phyloP scores from a whole-genome alignment of 2,888 invertebrate species.

The Pammene fasciana region DNA sequence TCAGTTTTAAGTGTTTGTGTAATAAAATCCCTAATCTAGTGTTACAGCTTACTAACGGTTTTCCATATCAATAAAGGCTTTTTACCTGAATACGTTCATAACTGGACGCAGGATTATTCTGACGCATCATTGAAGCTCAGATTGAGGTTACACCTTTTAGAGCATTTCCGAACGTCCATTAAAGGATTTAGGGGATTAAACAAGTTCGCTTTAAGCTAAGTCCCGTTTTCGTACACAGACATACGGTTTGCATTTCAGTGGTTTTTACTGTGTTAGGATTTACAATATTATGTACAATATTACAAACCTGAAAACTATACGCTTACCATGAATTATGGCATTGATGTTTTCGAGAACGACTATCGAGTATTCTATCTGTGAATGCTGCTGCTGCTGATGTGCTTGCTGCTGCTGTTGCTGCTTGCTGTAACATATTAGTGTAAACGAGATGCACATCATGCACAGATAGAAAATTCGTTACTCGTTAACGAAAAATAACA shows the following conservation, averaged over 20 bases:
- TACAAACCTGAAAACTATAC: too few relatives aligned
- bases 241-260: slow-evolving; percentile 3
- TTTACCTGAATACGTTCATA: slow-evolving; percentile 21
- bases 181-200: slow-evolving; percentile 71
- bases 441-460: too few relatives aligned
- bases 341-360: too few relatives aligned
- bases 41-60: background rate
- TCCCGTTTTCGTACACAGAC: slow-evolving; percentile 54
- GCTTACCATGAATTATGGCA: too few relatives aligned
- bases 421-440: too few relatives aligned
- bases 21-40: too few relatives aligned
- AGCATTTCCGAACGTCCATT: slow-evolving; percentile 70
- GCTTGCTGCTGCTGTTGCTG: too few relatives aligned
- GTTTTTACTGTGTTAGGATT: background rate
- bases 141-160: slow-evolving; percentile 64
- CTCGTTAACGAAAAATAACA: too few relatives aligned
- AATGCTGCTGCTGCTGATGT: too few relatives aligned
- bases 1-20: too few relatives aligned
- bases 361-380: too few relatives aligned
- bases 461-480: too few relatives aligned
- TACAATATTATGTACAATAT: background rate
- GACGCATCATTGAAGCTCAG: slow-evolving; percentile 41
- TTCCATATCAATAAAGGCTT: background rate
- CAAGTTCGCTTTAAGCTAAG: slow-evolving; percentile 52
- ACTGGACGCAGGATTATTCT: slow-evolving; percentile 24